Evolutionary conservation across 2,888 invertebrate genomes (phyloP).

Genomic region (Drosophila mercatorum): DNA sequence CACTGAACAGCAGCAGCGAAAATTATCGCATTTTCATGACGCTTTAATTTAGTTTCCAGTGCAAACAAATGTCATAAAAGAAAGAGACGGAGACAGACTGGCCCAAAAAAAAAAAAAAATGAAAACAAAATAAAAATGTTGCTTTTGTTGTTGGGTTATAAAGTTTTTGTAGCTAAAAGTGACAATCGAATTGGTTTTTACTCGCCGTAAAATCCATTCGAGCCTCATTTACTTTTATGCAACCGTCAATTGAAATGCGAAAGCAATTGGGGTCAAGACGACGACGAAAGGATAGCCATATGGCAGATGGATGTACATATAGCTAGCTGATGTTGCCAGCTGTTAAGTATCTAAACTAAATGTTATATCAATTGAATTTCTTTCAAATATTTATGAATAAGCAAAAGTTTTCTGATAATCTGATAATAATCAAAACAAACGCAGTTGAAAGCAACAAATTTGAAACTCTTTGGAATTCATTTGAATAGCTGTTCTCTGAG

Average conservation of each 20-base stretch:
- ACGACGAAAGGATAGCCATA: neutral
- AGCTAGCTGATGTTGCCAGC: neutral
- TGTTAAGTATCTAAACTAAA: neutral
- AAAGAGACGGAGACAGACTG: neutral
- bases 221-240: conserved; percentile 23
- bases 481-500: conserved; percentile 3
- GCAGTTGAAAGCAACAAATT: neutral
- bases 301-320: neutral
- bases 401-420: neutral
- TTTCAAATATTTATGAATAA: neutral
- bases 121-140: conserved; percentile 1
- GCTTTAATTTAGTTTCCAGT: conserved; percentile 69
- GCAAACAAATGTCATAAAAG: conserved; percentile 43
- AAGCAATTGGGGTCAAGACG: conserved; percentile 15
- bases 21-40: conserved; percentile 67
- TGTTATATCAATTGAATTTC: neutral
- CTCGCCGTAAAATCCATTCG: conserved; percentile 19
- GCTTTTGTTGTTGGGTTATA: conserved; percentile 26
- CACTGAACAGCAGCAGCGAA: conserved; percentile 18
- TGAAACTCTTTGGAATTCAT: conserved; percentile 11
- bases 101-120: neutral
- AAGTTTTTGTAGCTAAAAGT: conserved; percentile 20
- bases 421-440: conserved; percentile 7
- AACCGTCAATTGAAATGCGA: conserved; percentile 7
- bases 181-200: conserved; percentile 28